Conservation (phyloP, 2,888 invertebrate genomes). For the Drosophila meridionalis region DNA sequence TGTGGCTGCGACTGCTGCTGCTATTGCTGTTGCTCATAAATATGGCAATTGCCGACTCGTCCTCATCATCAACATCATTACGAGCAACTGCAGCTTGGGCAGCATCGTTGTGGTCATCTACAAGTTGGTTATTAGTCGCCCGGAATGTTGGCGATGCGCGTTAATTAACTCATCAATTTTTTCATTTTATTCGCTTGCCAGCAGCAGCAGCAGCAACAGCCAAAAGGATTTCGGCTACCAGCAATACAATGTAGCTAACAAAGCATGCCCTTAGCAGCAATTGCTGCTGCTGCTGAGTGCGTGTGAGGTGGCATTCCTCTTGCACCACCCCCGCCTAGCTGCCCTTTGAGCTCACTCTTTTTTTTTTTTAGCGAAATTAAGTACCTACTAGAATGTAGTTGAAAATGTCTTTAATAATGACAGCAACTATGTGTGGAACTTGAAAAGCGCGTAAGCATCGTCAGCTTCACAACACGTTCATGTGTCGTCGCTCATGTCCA, state of each 20-base stretch:
- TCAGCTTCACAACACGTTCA: slow-evolving; percentile 72
- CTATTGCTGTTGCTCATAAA: slow-evolving; percentile 50
- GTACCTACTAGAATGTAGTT: slow-evolving; percentile 81
- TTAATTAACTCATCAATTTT: slow-evolving; percentile 81
- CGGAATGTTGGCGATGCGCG: slow-evolving; percentile 80
- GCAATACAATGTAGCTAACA: slow-evolving; percentile 31
- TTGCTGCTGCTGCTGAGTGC: slow-evolving; percentile 33
- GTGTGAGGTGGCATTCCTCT: slow-evolving; percentile 70
- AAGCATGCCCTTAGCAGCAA: slow-evolving; percentile 8
- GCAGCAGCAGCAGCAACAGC: slow-evolving; percentile 17
- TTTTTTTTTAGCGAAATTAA: slow-evolving; percentile 64
- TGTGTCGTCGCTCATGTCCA: slow-evolving; percentile 62
- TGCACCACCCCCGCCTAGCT: slow-evolving; percentile 8
- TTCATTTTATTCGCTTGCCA: slow-evolving; percentile 32
- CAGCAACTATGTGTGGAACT: slow-evolving; percentile 80
- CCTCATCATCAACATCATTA: slow-evolving; percentile 24
- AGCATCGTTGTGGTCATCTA: slow-evolving; percentile 65
- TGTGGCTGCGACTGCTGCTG: slow-evolving; percentile 22
- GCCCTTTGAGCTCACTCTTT: background rate
- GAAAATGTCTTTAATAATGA: slow-evolving; percentile 82
- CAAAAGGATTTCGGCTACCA: slow-evolving; percentile 46
- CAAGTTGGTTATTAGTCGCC: slow-evolving; percentile 79
- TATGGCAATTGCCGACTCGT: slow-evolving; percentile 49
- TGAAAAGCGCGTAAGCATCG: slow-evolving; percentile 81
- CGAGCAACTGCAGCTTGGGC: slow-evolving; percentile 4